Conservation (phyloP, 2,888 invertebrate species). For the Tinea semifulvella region DNA sequence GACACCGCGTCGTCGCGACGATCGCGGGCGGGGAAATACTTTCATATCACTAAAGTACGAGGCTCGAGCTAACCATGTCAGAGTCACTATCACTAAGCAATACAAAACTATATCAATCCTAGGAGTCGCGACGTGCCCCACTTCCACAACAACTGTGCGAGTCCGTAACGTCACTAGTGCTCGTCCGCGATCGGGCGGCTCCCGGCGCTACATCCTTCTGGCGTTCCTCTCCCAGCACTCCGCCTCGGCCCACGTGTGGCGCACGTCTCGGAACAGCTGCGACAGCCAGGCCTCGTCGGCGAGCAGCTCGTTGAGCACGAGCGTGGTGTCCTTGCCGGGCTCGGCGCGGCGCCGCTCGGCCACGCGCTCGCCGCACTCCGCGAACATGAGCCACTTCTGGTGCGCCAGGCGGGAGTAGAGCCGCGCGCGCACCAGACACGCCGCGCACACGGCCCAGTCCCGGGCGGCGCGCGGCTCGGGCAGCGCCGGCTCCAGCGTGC, state of each 20-base stretch:
- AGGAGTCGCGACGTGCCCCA: too few relatives aligned
- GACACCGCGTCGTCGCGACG: too few relatives aligned
- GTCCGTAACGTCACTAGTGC: too few relatives aligned
- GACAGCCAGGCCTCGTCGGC: conserved; percentile 85
- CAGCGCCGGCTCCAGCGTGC: conserved; percentile 81
- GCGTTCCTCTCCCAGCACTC: conserved; percentile 66
- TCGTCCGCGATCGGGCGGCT: too few relatives aligned
- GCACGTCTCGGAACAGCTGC: conserved; percentile 82
- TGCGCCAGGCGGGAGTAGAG: conserved; percentile 84
- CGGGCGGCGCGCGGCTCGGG: conserved; percentile 78
- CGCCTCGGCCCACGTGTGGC: conserved; percentile 84
- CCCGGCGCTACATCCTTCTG: too few relatives aligned
- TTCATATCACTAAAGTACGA: too few relatives aligned
- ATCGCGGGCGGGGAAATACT: too few relatives aligned
- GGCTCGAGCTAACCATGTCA: too few relatives aligned
- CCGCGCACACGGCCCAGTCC: conserved; percentile 82
- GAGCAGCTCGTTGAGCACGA: conserved; percentile 82
- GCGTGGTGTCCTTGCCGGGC: conserved; percentile 83
- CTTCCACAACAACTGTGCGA: too few relatives aligned
- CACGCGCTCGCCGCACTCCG: conserved; percentile 84
- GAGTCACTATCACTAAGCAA: too few relatives aligned
- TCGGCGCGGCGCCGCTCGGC: conserved; percentile 78
- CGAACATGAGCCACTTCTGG: conserved; percentile 86
- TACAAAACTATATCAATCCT: too few relatives aligned
- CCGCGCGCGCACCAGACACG: conserved; percentile 79